Evolutionary conservation across 2,888 invertebrate species (phyloP), one percentile per base, ranked within the genome.

Genomic region (Lobophora halterata): DNA sequence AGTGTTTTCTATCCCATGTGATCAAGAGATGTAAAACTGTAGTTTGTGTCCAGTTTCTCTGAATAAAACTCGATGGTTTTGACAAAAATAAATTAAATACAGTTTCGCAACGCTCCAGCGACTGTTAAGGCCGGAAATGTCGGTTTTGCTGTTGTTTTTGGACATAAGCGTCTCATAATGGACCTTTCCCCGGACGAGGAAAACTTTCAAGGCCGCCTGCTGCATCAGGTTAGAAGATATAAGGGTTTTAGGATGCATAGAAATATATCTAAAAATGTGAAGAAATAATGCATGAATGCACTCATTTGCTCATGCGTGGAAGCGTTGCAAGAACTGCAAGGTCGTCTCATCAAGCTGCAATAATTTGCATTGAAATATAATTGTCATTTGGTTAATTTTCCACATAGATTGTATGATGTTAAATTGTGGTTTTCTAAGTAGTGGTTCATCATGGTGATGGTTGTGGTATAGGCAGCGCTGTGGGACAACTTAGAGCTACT

Each of bases 401-500:
- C 10, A 16, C n/a, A 6, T 7, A 16, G n/a, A 27, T 17, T n/a
- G n/a, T n/a, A n/a, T n/a, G n/a, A n/a, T n/a, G n/a, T n/a, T n/a
- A n/a, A n/a, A n/a, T n/a, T n/a, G n/a, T n/a, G n/a, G 6, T 17
- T 17, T 17, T 27, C 9, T 10, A 3, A 16, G 2, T 17, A 25
- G 13, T 9, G 7, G 26, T 26, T 14, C 14, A 8, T n/a, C n/a
- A n/a, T n/a, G n/a, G 14, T 14, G 3, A 14, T 3, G 14, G 3
- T 3, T 14, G 5, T 1, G 6, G 3, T 7, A 6, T 56, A 93
- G 92, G 95, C 96, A 6, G 95, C 96, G 0, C 74, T 96, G 7
- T 96, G 96, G 95, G 95, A 96, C 73, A 96, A 96, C 66, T 91
- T 93, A 8, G 96, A 96, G 65, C 87, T 97, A 1, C 81, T 96